Evolutionary conservation across 64 coral and sea anemone species (phyloP).

Genomic region (Montipora efflorescens): DNA sequence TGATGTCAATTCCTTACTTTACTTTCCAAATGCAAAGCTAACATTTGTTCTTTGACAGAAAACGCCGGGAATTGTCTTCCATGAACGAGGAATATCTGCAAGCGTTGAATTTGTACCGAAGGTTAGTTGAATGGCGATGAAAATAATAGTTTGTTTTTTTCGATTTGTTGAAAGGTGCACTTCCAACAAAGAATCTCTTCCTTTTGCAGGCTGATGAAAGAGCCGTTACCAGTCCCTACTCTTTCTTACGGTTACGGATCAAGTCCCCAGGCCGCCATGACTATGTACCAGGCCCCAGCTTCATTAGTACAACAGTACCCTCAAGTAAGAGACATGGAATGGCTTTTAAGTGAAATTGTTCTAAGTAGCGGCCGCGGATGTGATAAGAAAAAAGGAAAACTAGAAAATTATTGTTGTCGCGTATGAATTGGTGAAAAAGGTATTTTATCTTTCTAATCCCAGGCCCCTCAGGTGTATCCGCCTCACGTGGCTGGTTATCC

Average conservation of each 20-base stretch:
- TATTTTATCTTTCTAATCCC: background rate
- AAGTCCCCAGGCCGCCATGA: constrained; percentile 35
- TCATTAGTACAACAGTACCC: constrained; percentile 48
- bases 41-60: constrained; percentile 34
- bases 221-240: constrained; percentile 82
- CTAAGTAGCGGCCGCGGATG: no score
- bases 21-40: background rate
- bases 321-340: constrained; percentile 33
- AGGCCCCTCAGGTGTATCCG: constrained; percentile 70
- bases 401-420: background rate
- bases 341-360: no score
- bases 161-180: background rate
- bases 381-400: background rate
- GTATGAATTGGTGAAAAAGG: background rate
- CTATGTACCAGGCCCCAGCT: constrained; percentile 57
- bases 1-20: no score
- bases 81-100: constrained; percentile 88
- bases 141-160: background rate
- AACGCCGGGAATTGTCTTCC: constrained; percentile 78
- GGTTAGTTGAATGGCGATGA: constrained; percentile 34
- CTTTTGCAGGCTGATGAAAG: constrained; percentile 75
- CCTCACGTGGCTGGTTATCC: constrained; percentile 73
- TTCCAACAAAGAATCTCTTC: background rate
- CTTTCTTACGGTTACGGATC: constrained; percentile 59
- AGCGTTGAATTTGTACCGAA: constrained; percentile 70